A percentile compares a stretch with the other conserved stretches of the same genome.
phyloP scores from a whole-genome alignment of 92 coral and sea anemone species.

The Porites evermanni region DNA sequence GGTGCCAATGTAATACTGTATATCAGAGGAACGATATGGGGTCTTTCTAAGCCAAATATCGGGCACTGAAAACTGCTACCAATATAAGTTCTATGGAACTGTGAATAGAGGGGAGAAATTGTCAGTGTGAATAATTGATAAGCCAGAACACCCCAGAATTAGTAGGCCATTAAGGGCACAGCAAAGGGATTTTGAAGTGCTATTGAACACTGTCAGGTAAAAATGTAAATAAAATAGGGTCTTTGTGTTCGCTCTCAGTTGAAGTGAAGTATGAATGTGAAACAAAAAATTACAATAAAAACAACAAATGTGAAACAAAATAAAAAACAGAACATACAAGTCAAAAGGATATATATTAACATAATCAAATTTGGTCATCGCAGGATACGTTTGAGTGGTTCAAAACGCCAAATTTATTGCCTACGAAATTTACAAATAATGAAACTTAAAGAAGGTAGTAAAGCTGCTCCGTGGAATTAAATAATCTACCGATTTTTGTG shows the following conservation, averaged over 20 bases:
- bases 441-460: background rate
- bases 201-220: background rate
- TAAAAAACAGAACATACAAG: no score
- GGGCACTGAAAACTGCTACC: background rate
- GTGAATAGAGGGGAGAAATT: background rate
- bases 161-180: background rate
- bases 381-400: background rate
- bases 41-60: background rate
- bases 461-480: background rate
- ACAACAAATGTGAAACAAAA: background rate
- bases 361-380: background rate
- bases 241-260: background rate
- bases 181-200: background rate
- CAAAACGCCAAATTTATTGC: background rate
- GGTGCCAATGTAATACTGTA: background rate
- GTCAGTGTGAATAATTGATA: conserved; percentile 9
- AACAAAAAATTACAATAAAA: background rate
- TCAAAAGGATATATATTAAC: background rate
- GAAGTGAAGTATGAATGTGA: background rate
- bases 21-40: background rate
- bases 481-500: background rate
- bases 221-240: background rate
- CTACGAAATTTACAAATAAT: background rate
- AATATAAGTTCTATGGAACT: background rate
- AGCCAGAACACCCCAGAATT: background rate